phyloP scores from a whole-genome alignment of 2,888 invertebrate genomes.

The Cyclophora punctaria region DNA sequence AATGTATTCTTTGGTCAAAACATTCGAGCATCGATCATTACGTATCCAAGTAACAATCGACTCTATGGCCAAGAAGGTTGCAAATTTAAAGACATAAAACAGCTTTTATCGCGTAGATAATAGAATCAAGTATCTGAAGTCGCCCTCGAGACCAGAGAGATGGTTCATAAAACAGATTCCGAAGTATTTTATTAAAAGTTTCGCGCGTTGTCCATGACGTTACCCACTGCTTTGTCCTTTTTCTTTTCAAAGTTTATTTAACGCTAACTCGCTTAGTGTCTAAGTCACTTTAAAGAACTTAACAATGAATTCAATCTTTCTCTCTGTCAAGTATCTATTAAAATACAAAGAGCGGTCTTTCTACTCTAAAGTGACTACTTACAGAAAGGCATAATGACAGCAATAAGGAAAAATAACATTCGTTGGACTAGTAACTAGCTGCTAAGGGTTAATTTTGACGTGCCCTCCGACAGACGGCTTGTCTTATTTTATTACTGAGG shows the following conservation, averaged over 20 bases:
- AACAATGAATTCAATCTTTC: conserved; percentile 40
- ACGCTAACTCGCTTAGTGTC: conserved; percentile 35
- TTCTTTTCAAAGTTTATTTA: conserved; percentile 35
- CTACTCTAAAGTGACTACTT: conserved; percentile 26
- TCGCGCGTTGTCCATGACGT: conserved; percentile 34
- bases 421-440: conserved; percentile 17
- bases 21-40: conserved; percentile 1
- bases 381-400: conserved; percentile 22
- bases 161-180: conserved; percentile 31
- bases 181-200: conserved; percentile 44
- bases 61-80: no score
- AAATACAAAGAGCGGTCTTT: conserved; percentile 30
- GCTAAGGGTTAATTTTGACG: conserved; percentile 17
- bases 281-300: conserved; percentile 35
- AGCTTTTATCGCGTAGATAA: conserved; percentile 13
- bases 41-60: no score
- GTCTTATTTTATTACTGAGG: no score
- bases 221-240: conserved; percentile 30
- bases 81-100: conserved; percentile 9
- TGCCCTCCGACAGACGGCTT: conserved; percentile 7
- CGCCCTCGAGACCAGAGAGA: conserved; percentile 15
- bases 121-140: conserved; percentile 4
- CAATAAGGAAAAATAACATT: conserved; percentile 22
- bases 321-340: conserved; percentile 32
- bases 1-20: neutral